Percentiles rank a stretch among this genome's conserved stretches.
Conservation (phyloP, 2,888 invertebrate species). For the Clunio marinus region DNA sequence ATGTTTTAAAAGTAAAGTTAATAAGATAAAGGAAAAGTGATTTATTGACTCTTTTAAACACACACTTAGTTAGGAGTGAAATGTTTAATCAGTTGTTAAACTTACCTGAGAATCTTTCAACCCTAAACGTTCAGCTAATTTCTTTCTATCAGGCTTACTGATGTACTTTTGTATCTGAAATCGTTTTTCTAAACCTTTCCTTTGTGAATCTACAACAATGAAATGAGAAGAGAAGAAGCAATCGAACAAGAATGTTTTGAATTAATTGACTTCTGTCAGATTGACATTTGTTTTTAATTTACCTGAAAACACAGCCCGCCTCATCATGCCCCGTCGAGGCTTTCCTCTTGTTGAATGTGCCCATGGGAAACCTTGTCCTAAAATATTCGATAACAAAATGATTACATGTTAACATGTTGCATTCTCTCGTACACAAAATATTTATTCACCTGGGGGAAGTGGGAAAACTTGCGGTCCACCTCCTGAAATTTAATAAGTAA, state of each 20-base stretch:
- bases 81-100: constrained; percentile 16
- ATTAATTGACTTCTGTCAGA: neutral
- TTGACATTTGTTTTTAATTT: constrained; percentile 33
- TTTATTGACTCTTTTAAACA: neutral
- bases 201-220: constrained; percentile 71
- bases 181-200: constrained; percentile 91
- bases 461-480: constrained; percentile 59
- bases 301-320: constrained; percentile 89
- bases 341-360: constrained; percentile 87
- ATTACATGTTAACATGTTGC: constrained; percentile 2
- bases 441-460: constrained; percentile 53
- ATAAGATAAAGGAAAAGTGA: neutral
- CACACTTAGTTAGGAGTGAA: neutral
- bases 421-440: neutral
- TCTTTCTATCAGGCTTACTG: constrained; percentile 96
- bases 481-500: constrained; percentile 43
- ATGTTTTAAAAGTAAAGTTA: neutral
- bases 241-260: too few species aligned
- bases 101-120: constrained; percentile 95
- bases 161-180: constrained; percentile 98
- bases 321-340: constrained; percentile 93
- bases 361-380: constrained; percentile 69
- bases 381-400: too few species aligned
- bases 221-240: neutral
- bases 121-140: constrained; percentile 91